phyloP scores from a whole-genome alignment of 2,797 vertebrate genomes.

The Tragelaphus eurycerus region DNA sequence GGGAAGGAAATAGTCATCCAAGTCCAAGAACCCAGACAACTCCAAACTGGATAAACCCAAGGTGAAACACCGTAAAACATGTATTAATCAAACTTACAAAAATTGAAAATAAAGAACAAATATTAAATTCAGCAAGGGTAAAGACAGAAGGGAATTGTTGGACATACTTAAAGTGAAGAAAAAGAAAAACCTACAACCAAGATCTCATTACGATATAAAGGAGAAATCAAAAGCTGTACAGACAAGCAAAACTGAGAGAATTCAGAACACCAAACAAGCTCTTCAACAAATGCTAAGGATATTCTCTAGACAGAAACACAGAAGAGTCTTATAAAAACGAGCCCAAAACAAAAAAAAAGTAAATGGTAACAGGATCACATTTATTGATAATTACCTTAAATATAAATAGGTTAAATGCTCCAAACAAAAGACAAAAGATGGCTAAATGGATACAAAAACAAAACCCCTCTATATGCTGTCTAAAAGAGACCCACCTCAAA shows the following conservation, averaged over 20 bases:
- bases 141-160: background rate
- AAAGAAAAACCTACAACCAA: background rate
- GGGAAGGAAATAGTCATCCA: background rate
- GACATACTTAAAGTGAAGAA: background rate
- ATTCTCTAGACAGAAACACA: background rate
- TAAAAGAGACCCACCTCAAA: too few relatives aligned
- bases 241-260: background rate
- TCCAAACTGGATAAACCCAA: background rate
- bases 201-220: background rate
- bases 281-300: background rate
- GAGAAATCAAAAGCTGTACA: background rate
- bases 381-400: background rate
- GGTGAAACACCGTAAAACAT: background rate
- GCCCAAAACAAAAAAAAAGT: background rate
- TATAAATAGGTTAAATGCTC: background rate
- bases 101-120: background rate
- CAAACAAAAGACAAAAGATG: background rate
- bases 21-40: background rate
- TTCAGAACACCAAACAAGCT: background rate
- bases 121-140: background rate
- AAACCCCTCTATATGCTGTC: background rate
- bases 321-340: background rate
- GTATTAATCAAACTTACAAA: background rate
- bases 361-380: background rate
- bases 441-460: background rate